Percentiles rank a stretch among this genome's conserved stretches.
These are phyloP conservation scores for Ispidina lecontei DNA, from an alignment of 2,797 vertebrate species.

Conservation along the genomic window DNA sequence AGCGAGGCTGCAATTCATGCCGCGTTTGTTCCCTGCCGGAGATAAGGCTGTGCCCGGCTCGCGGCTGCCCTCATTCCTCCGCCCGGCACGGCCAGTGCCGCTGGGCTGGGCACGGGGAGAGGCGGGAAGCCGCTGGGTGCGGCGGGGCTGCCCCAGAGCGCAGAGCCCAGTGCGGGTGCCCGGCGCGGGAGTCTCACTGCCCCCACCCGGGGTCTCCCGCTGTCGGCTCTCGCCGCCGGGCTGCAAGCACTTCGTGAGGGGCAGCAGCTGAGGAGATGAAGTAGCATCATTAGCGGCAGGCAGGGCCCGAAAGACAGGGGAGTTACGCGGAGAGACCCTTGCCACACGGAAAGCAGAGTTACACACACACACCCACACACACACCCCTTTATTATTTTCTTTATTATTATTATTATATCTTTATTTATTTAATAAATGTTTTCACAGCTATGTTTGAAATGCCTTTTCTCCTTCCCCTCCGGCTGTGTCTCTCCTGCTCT, in stretches of 20 bases:
- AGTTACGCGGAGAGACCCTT: not conserved
- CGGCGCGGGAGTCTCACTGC: not conserved
- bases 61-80: not conserved
- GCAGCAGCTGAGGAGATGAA: not conserved
- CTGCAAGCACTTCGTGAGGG: not conserved
- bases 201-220: not conserved
- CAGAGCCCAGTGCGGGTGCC: not conserved
- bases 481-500: not conserved
- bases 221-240: not conserved
- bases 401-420: too few relatives aligned
- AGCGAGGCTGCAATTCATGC: constrained; percentile 66
- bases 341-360: too few relatives aligned
- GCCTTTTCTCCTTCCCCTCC: not conserved
- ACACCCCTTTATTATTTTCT: too few relatives aligned
- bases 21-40: constrained; percentile 37
- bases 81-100: not conserved
- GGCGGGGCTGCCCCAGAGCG: not conserved
- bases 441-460: not conserved
- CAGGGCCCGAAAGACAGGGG: not conserved
- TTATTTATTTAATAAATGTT: not conserved
- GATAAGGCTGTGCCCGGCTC: constrained; percentile 12
- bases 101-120: not conserved
- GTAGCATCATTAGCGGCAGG: not conserved
- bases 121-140: not conserved
- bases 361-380: too few relatives aligned